Evolutionary conservation across 2,888 invertebrate genomes (phyloP), one percentile per base, ranked within the genome.

Genomic region (Mantis religiosa): DNA sequence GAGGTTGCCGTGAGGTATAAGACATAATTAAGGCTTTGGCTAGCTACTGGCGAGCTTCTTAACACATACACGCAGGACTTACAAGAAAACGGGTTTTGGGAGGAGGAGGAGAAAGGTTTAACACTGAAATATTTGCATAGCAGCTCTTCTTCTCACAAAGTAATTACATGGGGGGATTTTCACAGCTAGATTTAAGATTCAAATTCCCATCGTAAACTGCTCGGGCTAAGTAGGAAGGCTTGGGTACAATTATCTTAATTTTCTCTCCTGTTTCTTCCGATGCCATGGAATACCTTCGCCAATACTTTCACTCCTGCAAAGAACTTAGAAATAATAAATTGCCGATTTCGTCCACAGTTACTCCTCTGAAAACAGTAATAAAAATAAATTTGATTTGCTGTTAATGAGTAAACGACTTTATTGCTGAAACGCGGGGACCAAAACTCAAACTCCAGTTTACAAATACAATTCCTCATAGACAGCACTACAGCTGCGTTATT

Each of bases 161-260:
- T 85, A 89, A 89, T 89, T 89, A 89, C 89, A 34, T 83, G 85
- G 27, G 82, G 88, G 89, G 89, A 89, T 89, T 89, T 89, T 88
- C 89, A 85, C 85, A 27, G 85, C 89, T 82, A 87, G 87, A 89
- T 89, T 89, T 87, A 87, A 81, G 84, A 88, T 83, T 85, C 85
- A 88, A 89, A 89, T 89, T 89, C 89, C 82, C 85, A 34, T 71
- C 89, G 71, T 87, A 86, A 86, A 89, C 41, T 86, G 20, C 83
- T 15, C 28, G 47, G 47, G 54, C 30, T 54, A 84, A 84, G 34
- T 34, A 41, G 47, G 54, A 71, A 54, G 83, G 41, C 12, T 25
- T 15, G 28, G 82, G 28, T 14, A 83, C 83, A 89, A 89, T 89
- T 89, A 89, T 87, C 89, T 89, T 89, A 83, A 89, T 83, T 89